Base-by-base conservation (phyloP, 1,140 invertebrate species). In the Leucophenga varia region DNA sequence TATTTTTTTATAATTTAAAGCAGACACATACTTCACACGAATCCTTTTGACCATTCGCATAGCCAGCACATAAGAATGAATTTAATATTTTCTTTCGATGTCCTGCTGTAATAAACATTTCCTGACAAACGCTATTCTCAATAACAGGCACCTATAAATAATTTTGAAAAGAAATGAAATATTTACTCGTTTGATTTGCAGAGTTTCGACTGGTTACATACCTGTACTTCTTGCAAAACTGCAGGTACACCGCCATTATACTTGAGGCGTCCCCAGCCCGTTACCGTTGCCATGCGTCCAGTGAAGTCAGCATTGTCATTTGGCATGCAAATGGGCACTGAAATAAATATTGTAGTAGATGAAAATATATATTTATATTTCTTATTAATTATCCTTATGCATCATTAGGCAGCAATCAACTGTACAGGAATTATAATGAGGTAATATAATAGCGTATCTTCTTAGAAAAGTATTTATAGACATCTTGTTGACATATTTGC, bases 51-150 rank as follows among this genome's bases (percentile, higher is more conserved):
- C 93, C 93, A 58, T 90, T 90, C 14, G 89, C 86, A 70, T 95
- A 97, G 28, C 93, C 93, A 12, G 93, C 93, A 64, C 93, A 97
- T 12, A 96, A 79, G 77, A 96, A 96, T 47, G 90, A 93, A 31
- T 85, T 85, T 8, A 91, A 77, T 54, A 96, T 95, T 43, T 85
- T 83, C 77, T 96, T 96, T 2, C 84, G 79, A 61, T 95, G 92
- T 1, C 90, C 91, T 2, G 89, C 90, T 0, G 89, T 90, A 45
- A 87, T 82, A 81, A 95, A 96, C 92, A 95, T 95, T 64, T 92
- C 87, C 76, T 96, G 93, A 71, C 93, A 96, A 1, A 93, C 87
- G 40, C 82, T 82, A 72, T 95, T 95, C 60, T 91, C 88, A 74
- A 95, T 91, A 52, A 95, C 86, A 6, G 93, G 93, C 12, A 95